Conservation (phyloP, 2,113 vertebrate genomes). For the Microcebus murinus region DNA sequence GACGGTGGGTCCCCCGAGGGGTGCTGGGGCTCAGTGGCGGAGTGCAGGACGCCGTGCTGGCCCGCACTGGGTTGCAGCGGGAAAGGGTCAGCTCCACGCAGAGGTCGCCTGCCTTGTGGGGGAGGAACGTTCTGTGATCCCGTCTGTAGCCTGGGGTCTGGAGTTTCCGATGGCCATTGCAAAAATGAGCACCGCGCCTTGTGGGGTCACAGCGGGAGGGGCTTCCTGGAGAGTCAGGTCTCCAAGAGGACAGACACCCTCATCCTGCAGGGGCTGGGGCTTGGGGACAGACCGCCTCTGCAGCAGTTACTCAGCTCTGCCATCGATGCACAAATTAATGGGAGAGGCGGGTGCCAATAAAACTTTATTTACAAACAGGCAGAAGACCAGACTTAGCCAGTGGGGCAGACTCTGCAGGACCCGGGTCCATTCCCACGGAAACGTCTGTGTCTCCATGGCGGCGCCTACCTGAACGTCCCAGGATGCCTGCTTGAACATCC, state of each 20-base stretch:
- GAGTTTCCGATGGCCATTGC: neutral
- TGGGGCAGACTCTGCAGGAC: neutral
- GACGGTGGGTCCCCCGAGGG: fast-evolving
- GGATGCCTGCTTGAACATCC: neutral
- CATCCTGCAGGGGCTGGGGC: neutral
- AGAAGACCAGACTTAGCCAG: neutral
- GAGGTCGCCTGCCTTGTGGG: too few species aligned
- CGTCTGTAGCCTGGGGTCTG: neutral
- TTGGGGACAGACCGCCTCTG: neutral
- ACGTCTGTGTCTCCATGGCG: neutral
- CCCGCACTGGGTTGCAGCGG: fast-evolving
- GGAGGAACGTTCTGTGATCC: neutral
- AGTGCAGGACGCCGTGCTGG: too few species aligned
- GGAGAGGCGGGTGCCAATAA: neutral
- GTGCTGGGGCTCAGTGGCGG: fast-evolving
- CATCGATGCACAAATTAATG: too few species aligned
- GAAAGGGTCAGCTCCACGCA: too few species aligned
- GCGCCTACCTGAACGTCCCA: neutral
- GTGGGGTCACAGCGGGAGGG: fast-evolving
- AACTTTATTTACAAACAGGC: neutral
- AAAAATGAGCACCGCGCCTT: neutral
- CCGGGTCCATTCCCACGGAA: neutral
- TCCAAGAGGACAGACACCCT: too few species aligned
- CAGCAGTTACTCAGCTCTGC: neutral
- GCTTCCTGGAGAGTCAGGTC: neutral